Evolutionary conservation across 2,888 invertebrate species (phyloP).

Genomic region (Malthinus seriepunctatus): DNA sequence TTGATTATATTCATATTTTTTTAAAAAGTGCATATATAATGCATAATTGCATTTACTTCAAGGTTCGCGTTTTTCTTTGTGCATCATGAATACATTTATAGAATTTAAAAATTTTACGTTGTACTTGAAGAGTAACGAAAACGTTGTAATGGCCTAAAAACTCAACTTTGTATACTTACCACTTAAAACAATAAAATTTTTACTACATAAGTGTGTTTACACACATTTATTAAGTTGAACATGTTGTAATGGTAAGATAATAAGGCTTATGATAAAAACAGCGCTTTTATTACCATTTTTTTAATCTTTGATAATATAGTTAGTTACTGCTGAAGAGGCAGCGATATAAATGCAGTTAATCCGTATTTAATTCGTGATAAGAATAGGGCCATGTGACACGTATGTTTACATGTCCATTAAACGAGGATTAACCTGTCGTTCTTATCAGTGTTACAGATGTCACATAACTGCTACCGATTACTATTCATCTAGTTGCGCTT

Average conservation of each 20-base stretch:
- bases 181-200: slow-evolving; percentile 16
- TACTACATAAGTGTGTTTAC: slow-evolving; percentile 16
- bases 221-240: slow-evolving; percentile 15
- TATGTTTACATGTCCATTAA: slow-evolving; percentile 33
- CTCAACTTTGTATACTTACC: slow-evolving; percentile 2
- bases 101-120: too few relatives aligned
- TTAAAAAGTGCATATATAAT: too few relatives aligned
- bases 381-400: slow-evolving; percentile 27
- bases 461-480: slow-evolving; percentile 28
- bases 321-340: slow-evolving; percentile 20
- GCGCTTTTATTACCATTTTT: slow-evolving; percentile 21
- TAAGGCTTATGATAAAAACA: slow-evolving; percentile 17
- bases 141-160: slow-evolving; percentile 16
- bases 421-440: slow-evolving; percentile 31
- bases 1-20: too few relatives aligned
- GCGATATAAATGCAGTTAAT: slow-evolving; percentile 22
- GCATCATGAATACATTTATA: too few relatives aligned
- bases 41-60: too few relatives aligned
- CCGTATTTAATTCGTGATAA: slow-evolving; percentile 30
- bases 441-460: slow-evolving; percentile 33
- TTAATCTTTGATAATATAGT: slow-evolving; percentile 26
- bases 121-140: neutral
- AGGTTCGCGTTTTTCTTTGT: too few relatives aligned
- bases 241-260: slow-evolving; percentile 16
- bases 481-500: slow-evolving; percentile 10